Percentiles rank a stretch among this genome's conserved stretches.
These are phyloP conservation scores for Furnarius figulus DNA, from an alignment of 2,113 vertebrate genomes.

Conservation along the genomic window DNA sequence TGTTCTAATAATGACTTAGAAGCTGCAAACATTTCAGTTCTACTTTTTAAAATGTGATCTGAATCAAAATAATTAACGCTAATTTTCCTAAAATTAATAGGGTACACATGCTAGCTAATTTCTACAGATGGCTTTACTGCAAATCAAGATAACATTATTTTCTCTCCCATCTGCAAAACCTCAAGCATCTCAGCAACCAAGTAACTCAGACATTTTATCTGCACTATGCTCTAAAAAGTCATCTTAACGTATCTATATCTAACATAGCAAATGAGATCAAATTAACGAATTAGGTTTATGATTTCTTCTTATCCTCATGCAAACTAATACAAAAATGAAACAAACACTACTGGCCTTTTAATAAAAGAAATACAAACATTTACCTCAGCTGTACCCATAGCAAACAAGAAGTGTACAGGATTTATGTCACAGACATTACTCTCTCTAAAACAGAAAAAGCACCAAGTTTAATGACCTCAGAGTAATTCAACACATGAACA, in stretches of 20 bases:
- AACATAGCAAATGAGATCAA: not conserved
- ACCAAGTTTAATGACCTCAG: not conserved
- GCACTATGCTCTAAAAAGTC: not conserved
- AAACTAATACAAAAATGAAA: not conserved
- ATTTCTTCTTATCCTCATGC: not conserved
- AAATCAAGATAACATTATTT: not conserved
- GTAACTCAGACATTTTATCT: not conserved
- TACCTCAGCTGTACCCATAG: conserved; percentile 91
- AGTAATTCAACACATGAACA: not conserved
- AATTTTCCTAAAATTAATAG: not conserved
- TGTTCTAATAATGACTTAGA: not conserved
- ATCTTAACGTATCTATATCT: not conserved
- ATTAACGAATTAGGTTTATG: not conserved
- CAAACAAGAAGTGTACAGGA: conserved; percentile 88
- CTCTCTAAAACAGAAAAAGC: conserved; percentile 75
- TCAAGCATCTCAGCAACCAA: not conserved
- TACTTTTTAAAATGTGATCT: not conserved
- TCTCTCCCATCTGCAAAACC: not conserved
- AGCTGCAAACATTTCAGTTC: not conserved
- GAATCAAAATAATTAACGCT: not conserved
- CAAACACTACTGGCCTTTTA: not conserved
- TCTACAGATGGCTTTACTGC: not conserved
- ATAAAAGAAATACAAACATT: conserved; percentile 10
- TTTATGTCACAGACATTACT: conserved; percentile 95
- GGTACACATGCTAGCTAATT: not conserved